Conservation (phyloP, 2,113 vertebrate species). For the Anoura caudifer region DNA sequence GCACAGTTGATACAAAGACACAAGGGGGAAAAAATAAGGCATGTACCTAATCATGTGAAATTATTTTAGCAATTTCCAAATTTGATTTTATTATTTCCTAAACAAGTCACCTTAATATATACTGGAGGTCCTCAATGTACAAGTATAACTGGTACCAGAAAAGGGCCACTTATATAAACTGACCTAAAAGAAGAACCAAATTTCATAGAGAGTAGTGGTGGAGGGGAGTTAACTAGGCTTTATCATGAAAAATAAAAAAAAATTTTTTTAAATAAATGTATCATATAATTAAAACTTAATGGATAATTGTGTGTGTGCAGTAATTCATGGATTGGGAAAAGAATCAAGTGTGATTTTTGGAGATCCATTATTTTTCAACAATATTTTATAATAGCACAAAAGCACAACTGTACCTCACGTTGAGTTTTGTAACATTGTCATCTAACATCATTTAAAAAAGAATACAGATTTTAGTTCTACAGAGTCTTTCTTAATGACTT, state of each 20-base stretch:
- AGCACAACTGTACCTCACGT: background rate
- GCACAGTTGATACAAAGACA: background rate
- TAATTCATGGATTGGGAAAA: background rate
- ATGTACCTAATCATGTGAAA: background rate
- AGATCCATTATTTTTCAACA: background rate
- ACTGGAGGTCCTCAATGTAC: background rate
- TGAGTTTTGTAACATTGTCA: background rate
- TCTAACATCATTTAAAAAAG: background rate
- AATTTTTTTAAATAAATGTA: background rate
- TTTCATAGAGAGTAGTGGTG: background rate
- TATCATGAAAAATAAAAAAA: background rate
- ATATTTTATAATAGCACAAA: background rate
- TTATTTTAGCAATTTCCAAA: background rate
- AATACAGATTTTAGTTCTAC: background rate
- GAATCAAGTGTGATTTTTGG: background rate
- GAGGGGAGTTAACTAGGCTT: background rate
- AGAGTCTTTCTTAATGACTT: background rate
- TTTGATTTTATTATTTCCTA: background rate
- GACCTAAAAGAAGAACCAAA: background rate
- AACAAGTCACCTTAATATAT: background rate
- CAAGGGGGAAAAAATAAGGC: background rate
- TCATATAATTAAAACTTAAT: background rate
- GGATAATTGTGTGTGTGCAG: background rate
- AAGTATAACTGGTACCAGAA: background rate
- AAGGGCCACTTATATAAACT: background rate